Conservation (phyloP, 2,113 vertebrate species). For the Diphyllodes magnificus region DNA sequence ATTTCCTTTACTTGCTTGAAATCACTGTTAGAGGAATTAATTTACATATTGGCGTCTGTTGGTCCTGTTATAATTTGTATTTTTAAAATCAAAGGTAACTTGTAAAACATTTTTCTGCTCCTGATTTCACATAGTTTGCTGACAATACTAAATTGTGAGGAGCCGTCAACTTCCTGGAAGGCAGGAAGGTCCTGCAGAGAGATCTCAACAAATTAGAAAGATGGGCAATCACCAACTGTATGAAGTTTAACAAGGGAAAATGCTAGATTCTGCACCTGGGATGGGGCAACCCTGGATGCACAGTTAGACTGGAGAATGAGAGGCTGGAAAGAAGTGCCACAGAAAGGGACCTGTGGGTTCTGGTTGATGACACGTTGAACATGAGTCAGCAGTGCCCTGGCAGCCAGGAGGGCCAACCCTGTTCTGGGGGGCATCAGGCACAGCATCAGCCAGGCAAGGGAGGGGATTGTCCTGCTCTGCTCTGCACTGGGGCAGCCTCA, state of each 20-base stretch:
- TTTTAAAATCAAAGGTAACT: background rate
- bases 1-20: background rate
- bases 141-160: background rate
- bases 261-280: background rate
- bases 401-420: accelerated
- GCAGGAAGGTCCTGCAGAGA: background rate
- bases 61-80: background rate
- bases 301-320: background rate
- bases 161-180: background rate
- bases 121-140: background rate
- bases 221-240: background rate
- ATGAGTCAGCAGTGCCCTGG: background rate
- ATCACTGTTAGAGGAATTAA: background rate
- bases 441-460: accelerated
- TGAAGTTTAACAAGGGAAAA: accelerated
- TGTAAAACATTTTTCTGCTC: background rate
- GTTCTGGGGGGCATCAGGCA: background rate
- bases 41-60: background rate
- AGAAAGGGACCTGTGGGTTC: background rate
- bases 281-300: background rate
- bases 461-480: background rate
- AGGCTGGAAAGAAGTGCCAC: background rate
- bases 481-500: accelerated
- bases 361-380: background rate
- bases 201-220: background rate